These are phyloP conservation scores for Xylophagus ater DNA, from an alignment of 2,888 invertebrate species.

Conservation along the genomic window DNA sequence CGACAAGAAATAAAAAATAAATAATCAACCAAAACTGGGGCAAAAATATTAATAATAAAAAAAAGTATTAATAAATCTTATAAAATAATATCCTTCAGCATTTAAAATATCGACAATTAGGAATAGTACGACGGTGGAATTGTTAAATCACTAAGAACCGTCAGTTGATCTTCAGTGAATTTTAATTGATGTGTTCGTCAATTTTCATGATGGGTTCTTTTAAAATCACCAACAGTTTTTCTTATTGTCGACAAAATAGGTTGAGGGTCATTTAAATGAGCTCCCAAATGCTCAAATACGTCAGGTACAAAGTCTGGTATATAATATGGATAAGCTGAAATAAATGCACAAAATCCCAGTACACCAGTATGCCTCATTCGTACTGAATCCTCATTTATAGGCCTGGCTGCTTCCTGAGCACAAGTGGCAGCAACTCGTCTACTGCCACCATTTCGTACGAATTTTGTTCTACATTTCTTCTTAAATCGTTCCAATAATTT, in stretches of 20 bases:
- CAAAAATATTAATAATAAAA: no score
- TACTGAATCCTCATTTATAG: slow-evolving; percentile 29
- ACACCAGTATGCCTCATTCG: slow-evolving; percentile 71
- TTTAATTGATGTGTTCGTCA: slow-evolving; percentile 79
- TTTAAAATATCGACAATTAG: no score
- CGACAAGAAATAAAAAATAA: no score
- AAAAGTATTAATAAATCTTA: no score
- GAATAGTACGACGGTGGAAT: slow-evolving; percentile 91
- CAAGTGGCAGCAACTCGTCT: no score
- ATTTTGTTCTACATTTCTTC: slow-evolving; percentile 22
- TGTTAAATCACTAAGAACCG: slow-evolving; percentile 71
- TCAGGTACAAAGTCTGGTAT: slow-evolving; percentile 66
- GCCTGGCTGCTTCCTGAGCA: no score
- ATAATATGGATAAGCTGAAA: slow-evolving; percentile 80
- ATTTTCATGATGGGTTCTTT: slow-evolving; percentile 85
- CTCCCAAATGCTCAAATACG: slow-evolving; percentile 65
- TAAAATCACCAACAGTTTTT: slow-evolving; percentile 76
- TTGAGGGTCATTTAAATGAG: slow-evolving; percentile 76
- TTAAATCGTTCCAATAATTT: slow-evolving; percentile 20
- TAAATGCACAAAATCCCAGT: slow-evolving; percentile 76
- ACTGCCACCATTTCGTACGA: no score
- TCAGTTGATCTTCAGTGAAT: slow-evolving; percentile 81
- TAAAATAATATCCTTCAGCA: no score
- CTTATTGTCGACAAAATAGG: slow-evolving; percentile 82
- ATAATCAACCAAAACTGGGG: no score